Base-by-base conservation (phyloP, 2,797 vertebrate genomes). In the Brachymystax lenok region DNA sequence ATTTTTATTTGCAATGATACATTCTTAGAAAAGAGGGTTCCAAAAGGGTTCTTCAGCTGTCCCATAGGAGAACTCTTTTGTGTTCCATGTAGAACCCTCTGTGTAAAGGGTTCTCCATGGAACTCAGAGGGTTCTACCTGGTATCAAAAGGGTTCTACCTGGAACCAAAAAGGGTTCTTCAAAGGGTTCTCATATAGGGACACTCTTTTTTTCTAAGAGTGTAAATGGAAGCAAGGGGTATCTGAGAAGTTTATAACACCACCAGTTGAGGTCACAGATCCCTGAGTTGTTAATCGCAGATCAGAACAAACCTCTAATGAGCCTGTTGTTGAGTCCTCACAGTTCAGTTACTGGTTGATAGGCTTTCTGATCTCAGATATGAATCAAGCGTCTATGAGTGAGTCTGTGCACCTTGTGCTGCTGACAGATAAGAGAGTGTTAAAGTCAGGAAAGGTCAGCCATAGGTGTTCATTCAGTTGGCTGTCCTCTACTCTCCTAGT, bases 401-500 rank as follows among this genome's bases (percentile, higher is more conserved):
- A 46, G 40, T 46, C 33, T 8, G 30, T 35, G 33, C 33, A 27
- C 40, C 40, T 46, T 46, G 40, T 46, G 40, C 0, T 40, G 17
- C 27, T 19, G 27, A 10, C 19, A 50, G 33, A 69, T 59, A 73
- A 8, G 40, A 52, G 81, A 40, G 46, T 66, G 6, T 0, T 66
- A 5, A 77, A 33, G 27, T 73, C 10, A 64, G 1, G 61, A 21
- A 52, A 79, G 24, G 33, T 6, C 68, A 50, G 68, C n/a, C 68
- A 68, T 76, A 52, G 73, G 6, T 69, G 17, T 73, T 78, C 72
- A 70, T 16, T 10, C 4, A 33, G 71, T 83, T 82, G 78, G 69
- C 79, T 81, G 77, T 74, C 78, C 78, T 84, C 70, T 77, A 61
- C 78, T 54, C 71, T 77, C 69, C 76, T 59, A 16, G 7, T 8